These are phyloP conservation scores for Ostrea edulis DNA, from an alignment of 1,140 invertebrate genomes.

Conservation along the genomic window DNA sequence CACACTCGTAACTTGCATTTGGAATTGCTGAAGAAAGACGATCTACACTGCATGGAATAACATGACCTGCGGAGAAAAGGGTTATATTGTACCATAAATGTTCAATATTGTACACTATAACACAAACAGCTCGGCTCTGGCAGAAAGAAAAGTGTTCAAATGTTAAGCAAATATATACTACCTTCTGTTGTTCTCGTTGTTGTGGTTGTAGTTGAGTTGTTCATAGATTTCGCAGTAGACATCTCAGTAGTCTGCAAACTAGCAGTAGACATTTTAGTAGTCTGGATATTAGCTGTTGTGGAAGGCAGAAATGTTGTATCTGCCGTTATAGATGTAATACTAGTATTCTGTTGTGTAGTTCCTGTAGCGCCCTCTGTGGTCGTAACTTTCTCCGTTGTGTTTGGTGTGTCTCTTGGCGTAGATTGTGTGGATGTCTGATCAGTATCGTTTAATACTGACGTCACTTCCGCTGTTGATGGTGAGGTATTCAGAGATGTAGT, in stretches of 20 bases:
- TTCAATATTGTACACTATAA: no score
- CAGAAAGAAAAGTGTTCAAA: no score
- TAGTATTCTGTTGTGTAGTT: background rate
- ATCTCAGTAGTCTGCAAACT: no score
- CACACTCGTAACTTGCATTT: background rate
- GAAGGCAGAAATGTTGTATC: background rate
- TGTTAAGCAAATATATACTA: background rate
- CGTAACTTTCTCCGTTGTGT: background rate
- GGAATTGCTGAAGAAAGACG: background rate
- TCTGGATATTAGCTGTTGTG: background rate
- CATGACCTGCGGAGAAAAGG: background rate
- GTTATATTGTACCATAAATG: no score
- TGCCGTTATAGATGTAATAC: background rate
- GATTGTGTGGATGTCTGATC: background rate
- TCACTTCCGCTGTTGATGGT: background rate
- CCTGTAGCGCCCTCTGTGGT: background rate
- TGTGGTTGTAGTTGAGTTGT: background rate
- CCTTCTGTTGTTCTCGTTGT: background rate
- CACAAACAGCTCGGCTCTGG: no score
- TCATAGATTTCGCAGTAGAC: background rate
- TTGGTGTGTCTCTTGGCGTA: background rate
- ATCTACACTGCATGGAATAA: background rate
- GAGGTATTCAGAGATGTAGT: background rate
- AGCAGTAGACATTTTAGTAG: background rate
- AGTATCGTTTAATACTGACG: background rate